Evolutionary conservation across 1,140 invertebrate genomes (phyloP), one percentile per base, ranked within the genome.

Genomic region (Magallana gigas): DNA sequence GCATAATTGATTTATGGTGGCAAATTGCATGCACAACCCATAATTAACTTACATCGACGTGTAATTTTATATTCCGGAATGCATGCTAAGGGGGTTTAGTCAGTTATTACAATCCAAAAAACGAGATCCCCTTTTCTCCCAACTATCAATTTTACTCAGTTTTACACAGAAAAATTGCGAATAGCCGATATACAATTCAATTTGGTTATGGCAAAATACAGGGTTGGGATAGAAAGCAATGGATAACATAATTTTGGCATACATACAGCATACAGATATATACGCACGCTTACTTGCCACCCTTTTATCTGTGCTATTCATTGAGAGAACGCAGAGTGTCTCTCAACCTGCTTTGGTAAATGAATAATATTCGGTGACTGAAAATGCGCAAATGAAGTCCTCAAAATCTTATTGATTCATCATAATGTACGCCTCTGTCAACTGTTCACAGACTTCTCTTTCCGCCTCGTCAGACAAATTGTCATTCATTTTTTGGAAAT

Each of bases 1-100:
- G 68, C 68, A 76, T 76, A 76, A 76, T 76, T 76, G 68, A 76
- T 76, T 76, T 76, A 76, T 76, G 68, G 18, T 76, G 68, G 68
- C 68, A 76, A 76, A 76, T 76, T 76, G 36, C 68, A 76, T 76
- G 68, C 68, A 76, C 36, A 76, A 18, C 68, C 23, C 68, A 76
- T 76, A 76, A 76, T 76, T 76, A 76, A 76, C 18, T 36, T 12
- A 76, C 68, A 29, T 76, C 29, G 68, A 76, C 36, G 68, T 76
- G 68, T 76, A 29, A 76, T 76, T 76, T 76, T 29, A 76, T 76
- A 76, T 76, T 76, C 68, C 23, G 23, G 23, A 76, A 29, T 76
- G 68, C 68, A 76, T 76, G 14, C 14, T 76, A 12, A 29, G 68
- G 18, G 23, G 23, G 18, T 12, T 12, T 64, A 16, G 60, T 18